A percentile compares a stretch with the other conserved stretches of the same genome.
These are phyloP conservation scores for Blera fallax DNA, from an alignment of 2,888 invertebrate genomes.

Conservation along the genomic window DNA sequence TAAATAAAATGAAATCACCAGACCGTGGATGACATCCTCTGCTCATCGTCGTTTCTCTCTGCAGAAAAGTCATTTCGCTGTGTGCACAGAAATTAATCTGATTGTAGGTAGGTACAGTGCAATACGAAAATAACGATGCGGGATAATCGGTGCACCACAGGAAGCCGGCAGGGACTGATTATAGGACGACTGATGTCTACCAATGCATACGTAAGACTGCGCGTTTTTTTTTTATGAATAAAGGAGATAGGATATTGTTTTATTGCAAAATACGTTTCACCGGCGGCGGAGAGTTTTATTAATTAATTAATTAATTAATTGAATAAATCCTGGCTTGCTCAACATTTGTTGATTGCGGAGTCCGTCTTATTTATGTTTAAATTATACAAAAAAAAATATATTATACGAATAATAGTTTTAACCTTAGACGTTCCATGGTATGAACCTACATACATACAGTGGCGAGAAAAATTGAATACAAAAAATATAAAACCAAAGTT, in stretches of 20 bases:
- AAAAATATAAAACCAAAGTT: too few relatives aligned
- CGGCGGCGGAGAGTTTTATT: conserved; percentile 1
- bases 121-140: neutral
- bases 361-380: too few relatives aligned
- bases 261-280: conserved; percentile 32
- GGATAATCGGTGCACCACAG: conserved; percentile 13
- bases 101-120: neutral
- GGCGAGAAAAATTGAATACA: too few relatives aligned
- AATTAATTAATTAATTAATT: conserved; percentile 39
- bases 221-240: neutral
- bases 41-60: conserved; percentile 20
- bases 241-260: neutral
- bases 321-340: too few relatives aligned
- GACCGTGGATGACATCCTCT: conserved; percentile 52
- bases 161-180: conserved; percentile 7
- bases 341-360: too few relatives aligned
- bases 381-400: too few relatives aligned
- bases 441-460: too few relatives aligned
- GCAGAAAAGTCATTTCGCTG: conserved; percentile 41
- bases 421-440: too few relatives aligned
- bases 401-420: too few relatives aligned
- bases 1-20: conserved; percentile 63
- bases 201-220: neutral
- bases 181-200: conserved; percentile 7
- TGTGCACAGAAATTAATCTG: conserved; percentile 33